phyloP scores from a whole-genome alignment of 2,113 vertebrate species.

The Otis tarda region DNA sequence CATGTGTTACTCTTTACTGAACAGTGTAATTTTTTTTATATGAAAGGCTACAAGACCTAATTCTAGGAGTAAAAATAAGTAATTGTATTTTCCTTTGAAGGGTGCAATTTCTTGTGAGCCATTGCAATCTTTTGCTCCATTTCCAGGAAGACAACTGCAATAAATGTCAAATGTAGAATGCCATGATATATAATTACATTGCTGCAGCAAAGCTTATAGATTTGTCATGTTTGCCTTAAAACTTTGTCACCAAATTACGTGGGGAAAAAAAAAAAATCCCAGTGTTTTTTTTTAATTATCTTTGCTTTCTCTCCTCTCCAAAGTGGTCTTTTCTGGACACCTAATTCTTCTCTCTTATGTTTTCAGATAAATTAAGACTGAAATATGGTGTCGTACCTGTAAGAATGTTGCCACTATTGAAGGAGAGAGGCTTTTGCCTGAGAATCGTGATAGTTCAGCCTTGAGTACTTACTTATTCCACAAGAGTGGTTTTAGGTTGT shows the following conservation, averaged over 20 bases:
- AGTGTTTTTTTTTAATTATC: neutral
- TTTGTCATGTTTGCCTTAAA: neutral
- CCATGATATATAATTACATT: neutral
- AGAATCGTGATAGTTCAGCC: neutral
- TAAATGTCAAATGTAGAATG: neutral
- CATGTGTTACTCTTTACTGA: neutral
- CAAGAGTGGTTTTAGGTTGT: neutral
- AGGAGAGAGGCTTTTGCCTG: neutral
- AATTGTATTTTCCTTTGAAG: neutral
- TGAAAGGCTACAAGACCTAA: neutral
- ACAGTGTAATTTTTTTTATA: neutral
- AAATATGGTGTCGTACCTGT: neutral
- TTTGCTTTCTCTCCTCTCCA: neutral
- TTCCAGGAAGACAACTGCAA: slow-evolving; percentile 9
- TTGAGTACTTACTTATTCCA: neutral
- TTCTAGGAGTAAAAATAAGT: neutral
- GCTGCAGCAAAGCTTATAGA: neutral
- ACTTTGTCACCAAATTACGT: neutral
- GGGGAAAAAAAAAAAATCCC: neutral
- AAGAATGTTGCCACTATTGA: neutral
- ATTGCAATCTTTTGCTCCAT: neutral
- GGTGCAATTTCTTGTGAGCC: neutral
- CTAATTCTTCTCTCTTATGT: neutral
- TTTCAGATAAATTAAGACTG: neutral
- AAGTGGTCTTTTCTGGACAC: neutral